These are phyloP conservation scores for Agrochola circellaris DNA, from an alignment of 2,888 invertebrate species.

Conservation along the genomic window DNA sequence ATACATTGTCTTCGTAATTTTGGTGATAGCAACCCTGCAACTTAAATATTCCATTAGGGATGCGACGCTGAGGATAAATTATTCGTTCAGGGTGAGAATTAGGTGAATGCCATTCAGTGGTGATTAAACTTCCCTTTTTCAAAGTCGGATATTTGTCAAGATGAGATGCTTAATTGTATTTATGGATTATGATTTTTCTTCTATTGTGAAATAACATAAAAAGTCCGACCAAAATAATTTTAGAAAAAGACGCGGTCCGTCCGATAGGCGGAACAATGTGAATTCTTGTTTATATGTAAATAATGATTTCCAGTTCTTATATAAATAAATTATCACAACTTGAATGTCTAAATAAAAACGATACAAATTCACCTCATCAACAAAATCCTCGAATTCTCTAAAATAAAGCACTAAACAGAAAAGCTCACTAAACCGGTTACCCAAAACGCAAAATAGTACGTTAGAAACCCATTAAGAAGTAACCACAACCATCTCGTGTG, in stretches of 20 bases:
- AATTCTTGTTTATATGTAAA: not conserved
- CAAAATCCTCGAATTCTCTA: constrained; percentile 10
- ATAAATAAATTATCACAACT: not conserved
- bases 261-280: not conserved
- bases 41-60: constrained; percentile 79
- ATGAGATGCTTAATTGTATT: constrained; percentile 40
- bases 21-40: constrained; percentile 62
- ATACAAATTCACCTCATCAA: not conserved
- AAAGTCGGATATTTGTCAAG: constrained; percentile 61
- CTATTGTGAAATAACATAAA: not conserved
- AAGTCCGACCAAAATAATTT: not conserved
- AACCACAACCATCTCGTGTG: constrained; percentile 71
- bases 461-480: constrained; percentile 64
- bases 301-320: not conserved
- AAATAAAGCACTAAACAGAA: constrained; percentile 24
- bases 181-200: constrained; percentile 6
- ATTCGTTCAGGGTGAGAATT: constrained; percentile 71
- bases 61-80: constrained; percentile 75
- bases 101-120: constrained; percentile 70
- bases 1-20: constrained; percentile 69
- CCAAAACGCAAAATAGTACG: constrained; percentile 58
- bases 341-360: not conserved
- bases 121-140: constrained; percentile 68
- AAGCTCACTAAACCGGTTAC: constrained; percentile 48
- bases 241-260: not conserved